Conservation (phyloP, 2,888 invertebrate species). For the Aporophyla nigra region DNA sequence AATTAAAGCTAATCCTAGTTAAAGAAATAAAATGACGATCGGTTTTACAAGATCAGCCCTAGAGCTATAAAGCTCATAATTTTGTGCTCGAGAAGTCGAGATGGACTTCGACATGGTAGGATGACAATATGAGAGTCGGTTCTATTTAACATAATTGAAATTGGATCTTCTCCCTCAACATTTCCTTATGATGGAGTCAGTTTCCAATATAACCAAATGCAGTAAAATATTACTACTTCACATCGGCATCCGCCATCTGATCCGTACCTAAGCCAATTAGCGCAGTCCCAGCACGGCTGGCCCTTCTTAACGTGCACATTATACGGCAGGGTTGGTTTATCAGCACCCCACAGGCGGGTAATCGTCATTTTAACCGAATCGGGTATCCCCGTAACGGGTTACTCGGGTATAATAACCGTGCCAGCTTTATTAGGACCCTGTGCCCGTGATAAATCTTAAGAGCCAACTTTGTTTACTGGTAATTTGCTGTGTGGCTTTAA, state of each 20-base stretch:
- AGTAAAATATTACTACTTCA: neutral
- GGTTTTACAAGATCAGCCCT: neutral
- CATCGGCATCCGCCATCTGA: neutral
- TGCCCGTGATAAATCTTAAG: constrained; percentile 44
- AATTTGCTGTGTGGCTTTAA: constrained; percentile 23
- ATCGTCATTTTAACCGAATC: constrained; percentile 56
- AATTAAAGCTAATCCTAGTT: neutral
- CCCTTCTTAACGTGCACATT: constrained; percentile 38
- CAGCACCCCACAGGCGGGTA: constrained; percentile 62
- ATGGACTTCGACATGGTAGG: too few species aligned
- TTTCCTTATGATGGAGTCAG: neutral
- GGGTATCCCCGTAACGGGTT: constrained; percentile 43
- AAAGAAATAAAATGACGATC: neutral
- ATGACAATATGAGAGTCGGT: neutral
- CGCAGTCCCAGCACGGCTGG: neutral
- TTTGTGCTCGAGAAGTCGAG: neutral
- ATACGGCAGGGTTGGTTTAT: constrained; percentile 53
- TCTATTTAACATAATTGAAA: too few species aligned
- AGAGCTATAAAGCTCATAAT: neutral
- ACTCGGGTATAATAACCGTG: constrained; percentile 46
- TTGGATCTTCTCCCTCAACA: too few species aligned
- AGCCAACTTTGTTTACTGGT: constrained; percentile 30
- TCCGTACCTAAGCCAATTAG: constrained; percentile 31
- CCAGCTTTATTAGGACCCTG: constrained; percentile 47
- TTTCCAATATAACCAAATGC: constrained; percentile 8